Evolutionary conservation across 2,113 vertebrate genomes (phyloP).

Genomic region (Rhea americana): DNA sequence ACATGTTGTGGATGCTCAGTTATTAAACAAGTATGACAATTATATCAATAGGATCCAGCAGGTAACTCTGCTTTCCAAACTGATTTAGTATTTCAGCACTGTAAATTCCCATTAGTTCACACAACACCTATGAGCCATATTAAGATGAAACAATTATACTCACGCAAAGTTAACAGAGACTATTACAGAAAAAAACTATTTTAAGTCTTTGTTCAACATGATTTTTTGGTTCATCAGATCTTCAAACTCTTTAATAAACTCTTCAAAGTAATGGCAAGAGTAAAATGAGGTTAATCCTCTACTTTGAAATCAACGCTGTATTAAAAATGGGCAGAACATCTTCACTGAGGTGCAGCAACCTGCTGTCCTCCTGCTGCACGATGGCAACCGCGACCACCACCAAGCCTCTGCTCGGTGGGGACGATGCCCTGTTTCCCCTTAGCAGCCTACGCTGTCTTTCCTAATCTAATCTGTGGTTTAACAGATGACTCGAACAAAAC

Average conservation of each 20-base stretch:
- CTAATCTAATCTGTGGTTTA: constrained; percentile 47
- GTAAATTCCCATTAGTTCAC: not conserved
- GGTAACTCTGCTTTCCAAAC: not conserved
- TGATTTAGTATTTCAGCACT: not conserved
- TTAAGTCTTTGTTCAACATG: not conserved
- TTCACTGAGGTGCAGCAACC: constrained; percentile 14
- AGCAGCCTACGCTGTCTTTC: constrained; percentile 10
- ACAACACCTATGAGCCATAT: no score
- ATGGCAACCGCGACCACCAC: not conserved
- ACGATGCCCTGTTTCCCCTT: not conserved
- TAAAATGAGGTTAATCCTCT: not conserved
- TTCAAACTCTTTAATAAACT: not conserved
- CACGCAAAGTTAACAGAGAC: not conserved
- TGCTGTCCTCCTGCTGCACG: not conserved
- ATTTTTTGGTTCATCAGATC: not conserved
- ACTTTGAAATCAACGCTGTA: not conserved
- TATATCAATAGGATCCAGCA: not conserved
- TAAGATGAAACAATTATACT: not conserved
- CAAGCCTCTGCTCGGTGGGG: not conserved
- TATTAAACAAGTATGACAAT: accelerated
- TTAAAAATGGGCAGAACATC: not conserved
- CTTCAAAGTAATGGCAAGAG: not conserved
- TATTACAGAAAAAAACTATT: not conserved
- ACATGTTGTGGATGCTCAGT: not conserved
- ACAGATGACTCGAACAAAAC: constrained; percentile 16